Conservation (phyloP, 1,140 invertebrate species). For the Euura saliciscinereae region DNA sequence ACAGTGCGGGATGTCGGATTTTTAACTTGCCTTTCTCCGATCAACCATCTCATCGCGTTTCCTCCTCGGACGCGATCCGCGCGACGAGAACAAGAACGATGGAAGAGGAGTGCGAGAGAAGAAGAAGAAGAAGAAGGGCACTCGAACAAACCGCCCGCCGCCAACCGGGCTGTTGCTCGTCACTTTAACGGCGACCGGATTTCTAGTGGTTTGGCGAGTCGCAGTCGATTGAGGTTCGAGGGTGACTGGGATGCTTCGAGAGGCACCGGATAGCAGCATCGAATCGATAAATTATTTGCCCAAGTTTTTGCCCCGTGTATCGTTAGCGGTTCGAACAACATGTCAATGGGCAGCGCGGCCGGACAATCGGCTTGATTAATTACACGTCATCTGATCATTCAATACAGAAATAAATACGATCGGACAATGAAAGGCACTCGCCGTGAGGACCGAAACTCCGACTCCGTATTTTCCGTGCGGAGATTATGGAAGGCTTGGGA, state of each 20-base stretch:
- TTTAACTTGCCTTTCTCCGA: neutral
- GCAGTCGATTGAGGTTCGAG: neutral
- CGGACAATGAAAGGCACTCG: too few relatives aligned
- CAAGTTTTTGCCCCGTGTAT: neutral
- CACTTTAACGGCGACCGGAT: constrained; percentile 1
- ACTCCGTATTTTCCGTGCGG: too few relatives aligned
- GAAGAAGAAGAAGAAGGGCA: neutral
- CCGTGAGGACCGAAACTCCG: too few relatives aligned
- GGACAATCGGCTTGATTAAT: neutral
- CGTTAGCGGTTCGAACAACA: neutral
- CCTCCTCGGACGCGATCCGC: too few relatives aligned
- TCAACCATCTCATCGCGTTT: too few relatives aligned
- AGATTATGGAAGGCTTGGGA: too few relatives aligned
- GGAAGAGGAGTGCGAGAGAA: neutral
- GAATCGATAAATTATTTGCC: neutral
- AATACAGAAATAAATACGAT: neutral
- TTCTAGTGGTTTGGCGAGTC: neutral
- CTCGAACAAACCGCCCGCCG: neutral
- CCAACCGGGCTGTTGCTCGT: neutral
- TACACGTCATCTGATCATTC: neutral
- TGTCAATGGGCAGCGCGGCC: neutral
- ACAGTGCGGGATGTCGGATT: neutral
- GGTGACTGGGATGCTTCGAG: neutral
- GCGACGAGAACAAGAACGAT: too few relatives aligned
- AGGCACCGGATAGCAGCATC: neutral